Conservation (phyloP, 2,888 invertebrate genomes). For the Bruchidius siliquastri region DNA sequence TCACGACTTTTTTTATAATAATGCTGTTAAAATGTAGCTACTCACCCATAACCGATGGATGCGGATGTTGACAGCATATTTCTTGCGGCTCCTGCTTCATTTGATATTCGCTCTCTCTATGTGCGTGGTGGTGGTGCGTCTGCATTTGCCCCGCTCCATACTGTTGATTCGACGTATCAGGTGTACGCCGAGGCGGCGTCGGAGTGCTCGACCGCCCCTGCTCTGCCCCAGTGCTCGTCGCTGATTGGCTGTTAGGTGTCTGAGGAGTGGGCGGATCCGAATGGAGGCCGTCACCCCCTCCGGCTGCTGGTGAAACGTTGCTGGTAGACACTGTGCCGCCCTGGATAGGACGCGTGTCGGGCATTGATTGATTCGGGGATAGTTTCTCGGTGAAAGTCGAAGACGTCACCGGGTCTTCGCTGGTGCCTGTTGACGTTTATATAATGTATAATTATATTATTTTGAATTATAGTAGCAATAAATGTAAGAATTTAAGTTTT, state of each 20-base stretch:
- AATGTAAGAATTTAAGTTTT: no score
- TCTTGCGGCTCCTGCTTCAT: background rate
- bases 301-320: slow-evolving; percentile 62
- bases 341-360: slow-evolving; percentile 72
- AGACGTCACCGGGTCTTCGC: slow-evolving; percentile 64
- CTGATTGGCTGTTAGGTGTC: background rate
- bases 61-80: slow-evolving; percentile 1
- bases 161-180: slow-evolving; percentile 15
- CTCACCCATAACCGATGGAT: background rate
- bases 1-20: no score
- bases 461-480: no score
- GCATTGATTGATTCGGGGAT: slow-evolving; percentile 46
- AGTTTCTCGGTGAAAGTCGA: slow-evolving; percentile 62
- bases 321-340: slow-evolving; percentile 82
- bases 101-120: background rate
- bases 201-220: slow-evolving; percentile 28
- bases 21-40: no score
- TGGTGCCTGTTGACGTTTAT: slow-evolving; percentile 38
- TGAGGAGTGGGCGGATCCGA: slow-evolving; percentile 51
- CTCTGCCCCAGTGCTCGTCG: background rate
- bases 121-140: background rate
- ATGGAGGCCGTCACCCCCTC: slow-evolving; percentile 51
- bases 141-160: background rate
- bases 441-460: no score
- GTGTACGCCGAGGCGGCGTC: slow-evolving; percentile 21